Evolutionary conservation across 2,113 vertebrate genomes (phyloP).

Genomic region (Erythrocercus mccallii): DNA sequence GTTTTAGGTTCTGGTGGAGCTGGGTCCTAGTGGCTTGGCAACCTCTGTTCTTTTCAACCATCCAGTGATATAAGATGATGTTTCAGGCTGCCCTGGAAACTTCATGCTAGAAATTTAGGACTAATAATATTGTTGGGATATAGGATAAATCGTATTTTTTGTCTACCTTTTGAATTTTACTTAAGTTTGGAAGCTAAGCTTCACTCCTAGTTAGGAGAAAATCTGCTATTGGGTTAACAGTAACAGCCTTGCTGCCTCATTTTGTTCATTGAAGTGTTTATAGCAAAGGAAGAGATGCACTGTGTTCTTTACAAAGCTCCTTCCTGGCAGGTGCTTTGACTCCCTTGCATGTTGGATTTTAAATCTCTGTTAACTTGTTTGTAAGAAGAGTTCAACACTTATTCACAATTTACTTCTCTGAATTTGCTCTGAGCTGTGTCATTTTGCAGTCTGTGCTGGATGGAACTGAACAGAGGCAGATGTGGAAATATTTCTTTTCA

Average conservation of each 20-base stretch:
- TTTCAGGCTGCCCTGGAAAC: not conserved
- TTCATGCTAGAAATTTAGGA: not conserved
- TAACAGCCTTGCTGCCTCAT: not conserved
- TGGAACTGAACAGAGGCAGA: not conserved
- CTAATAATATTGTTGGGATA: not conserved
- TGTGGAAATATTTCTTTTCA: not conserved
- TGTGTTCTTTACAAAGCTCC: not conserved
- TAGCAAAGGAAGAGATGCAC: not conserved
- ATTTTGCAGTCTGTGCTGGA: not conserved
- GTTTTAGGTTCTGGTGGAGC: not conserved
- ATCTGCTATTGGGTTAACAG: not conserved
- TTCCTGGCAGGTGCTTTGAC: not conserved
- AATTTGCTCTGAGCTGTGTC: not conserved
- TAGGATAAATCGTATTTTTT: not conserved
- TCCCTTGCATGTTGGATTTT: not conserved
- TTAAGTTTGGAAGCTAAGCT: not conserved
- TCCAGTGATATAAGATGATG: not conserved
- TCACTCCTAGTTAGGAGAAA: not conserved
- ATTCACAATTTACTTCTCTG: not conserved
- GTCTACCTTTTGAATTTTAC: not conserved
- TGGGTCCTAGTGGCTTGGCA: not conserved
- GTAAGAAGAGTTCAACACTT: not conserved
- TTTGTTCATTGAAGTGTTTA: accelerated
- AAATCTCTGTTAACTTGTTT: not conserved
- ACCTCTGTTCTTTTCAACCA: not conserved